Percentiles rank a stretch among this genome's conserved stretches.
phyloP scores from a whole-genome alignment of 1,140 invertebrate genomes.

The Melitaea cinxia region DNA sequence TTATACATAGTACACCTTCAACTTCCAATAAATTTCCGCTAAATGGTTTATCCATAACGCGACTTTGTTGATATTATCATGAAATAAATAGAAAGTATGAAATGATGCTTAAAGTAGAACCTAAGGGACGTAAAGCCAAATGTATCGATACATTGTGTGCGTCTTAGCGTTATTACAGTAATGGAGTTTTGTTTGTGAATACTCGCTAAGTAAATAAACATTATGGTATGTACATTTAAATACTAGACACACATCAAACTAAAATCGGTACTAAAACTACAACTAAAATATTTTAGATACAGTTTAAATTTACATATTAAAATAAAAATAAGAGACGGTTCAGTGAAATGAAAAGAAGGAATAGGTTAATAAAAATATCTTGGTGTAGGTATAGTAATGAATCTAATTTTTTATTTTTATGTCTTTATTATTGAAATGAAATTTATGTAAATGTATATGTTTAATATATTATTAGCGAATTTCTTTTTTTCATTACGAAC shows the following conservation, averaged over 20 bases:
- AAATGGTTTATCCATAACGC: conserved; percentile 16
- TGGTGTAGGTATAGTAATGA: too few relatives aligned
- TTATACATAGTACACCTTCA: not conserved
- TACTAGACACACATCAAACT: too few relatives aligned
- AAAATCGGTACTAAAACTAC: too few relatives aligned
- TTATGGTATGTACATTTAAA: not conserved
- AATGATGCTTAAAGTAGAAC: conserved; percentile 52
- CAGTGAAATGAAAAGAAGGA: too few relatives aligned
- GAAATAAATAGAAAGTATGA: conserved; percentile 28
- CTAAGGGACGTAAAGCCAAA: conserved; percentile 51
- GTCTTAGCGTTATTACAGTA: conserved; percentile 59
- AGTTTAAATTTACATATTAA: not conserved
- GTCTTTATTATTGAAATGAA: not conserved
- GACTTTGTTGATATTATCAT: conserved; percentile 11
- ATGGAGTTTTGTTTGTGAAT: conserved; percentile 34
- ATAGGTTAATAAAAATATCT: too few relatives aligned
- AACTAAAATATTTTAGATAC: too few relatives aligned
- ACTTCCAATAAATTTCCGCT: conserved; percentile 7
- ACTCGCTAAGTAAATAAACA: not conserved
- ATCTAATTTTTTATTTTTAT: too few relatives aligned
- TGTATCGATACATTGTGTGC: conserved; percentile 60
- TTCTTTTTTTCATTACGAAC: too few relatives aligned
- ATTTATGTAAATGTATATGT: not conserved
- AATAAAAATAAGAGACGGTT: too few relatives aligned
- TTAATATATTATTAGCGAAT: too few relatives aligned